phyloP scores from a whole-genome alignment of 2,113 vertebrate genomes.

The Pavo muticus region DNA sequence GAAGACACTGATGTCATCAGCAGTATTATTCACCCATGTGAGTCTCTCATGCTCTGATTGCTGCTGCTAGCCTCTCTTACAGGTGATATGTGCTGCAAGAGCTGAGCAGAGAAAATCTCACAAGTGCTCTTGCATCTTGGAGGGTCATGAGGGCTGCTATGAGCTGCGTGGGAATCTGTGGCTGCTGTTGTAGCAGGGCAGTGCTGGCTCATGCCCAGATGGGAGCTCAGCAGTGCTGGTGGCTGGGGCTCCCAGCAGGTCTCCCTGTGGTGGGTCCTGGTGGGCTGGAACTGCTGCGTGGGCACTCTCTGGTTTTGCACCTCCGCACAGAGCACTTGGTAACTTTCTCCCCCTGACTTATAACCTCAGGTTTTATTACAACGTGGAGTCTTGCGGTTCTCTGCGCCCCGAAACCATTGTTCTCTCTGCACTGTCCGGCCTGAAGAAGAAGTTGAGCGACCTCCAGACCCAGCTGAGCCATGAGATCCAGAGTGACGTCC shows the following conservation, averaged over 20 bases:
- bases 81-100: neutral
- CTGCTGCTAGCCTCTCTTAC: neutral
- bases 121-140: neutral
- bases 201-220: neutral
- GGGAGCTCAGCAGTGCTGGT: neutral
- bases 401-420: constrained; percentile 96
- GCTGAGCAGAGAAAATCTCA: neutral
- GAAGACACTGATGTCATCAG: neutral
- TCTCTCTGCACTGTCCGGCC: constrained; percentile 89
- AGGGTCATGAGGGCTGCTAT: neutral
- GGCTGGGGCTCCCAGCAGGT: neutral
- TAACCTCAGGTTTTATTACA: constrained; percentile 93
- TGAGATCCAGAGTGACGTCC: constrained; percentile 95
- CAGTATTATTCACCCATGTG: neutral
- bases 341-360: neutral
- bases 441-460: constrained; percentile 98
- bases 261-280: neutral
- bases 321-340: neutral
- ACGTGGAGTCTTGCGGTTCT: constrained; percentile 96
- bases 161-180: neutral
- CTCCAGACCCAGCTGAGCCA: constrained; percentile 97
- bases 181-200: neutral
- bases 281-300: neutral
- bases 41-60: neutral
- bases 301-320: neutral